These are phyloP conservation scores for Caenorhabditis plicata DNA, from an alignment of 2,888 invertebrate genomes.

Conservation along the genomic window DNA sequence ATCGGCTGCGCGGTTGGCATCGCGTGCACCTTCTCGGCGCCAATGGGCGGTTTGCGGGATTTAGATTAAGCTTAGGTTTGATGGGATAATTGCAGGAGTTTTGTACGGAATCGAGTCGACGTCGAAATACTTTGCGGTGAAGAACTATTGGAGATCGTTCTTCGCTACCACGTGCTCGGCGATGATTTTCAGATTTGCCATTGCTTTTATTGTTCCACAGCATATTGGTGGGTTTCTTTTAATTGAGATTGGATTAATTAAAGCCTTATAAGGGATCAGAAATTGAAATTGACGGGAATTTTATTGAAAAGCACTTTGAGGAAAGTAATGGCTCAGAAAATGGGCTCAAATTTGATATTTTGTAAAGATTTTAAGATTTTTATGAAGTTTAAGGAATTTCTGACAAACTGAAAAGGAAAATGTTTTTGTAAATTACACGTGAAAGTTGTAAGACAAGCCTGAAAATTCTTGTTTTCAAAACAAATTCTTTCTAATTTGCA, in stretches of 20 bases:
- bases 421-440: no score
- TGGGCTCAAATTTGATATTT: no score
- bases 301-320: no score
- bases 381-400: no score
- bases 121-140: slow-evolving; percentile 93
- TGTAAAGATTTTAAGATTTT: no score
- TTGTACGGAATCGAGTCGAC: slow-evolving; percentile 98
- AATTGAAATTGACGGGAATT: no score
- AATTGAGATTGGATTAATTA: neutral
- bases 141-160: slow-evolving; percentile 85
- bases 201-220: slow-evolving; percentile 79
- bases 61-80: no score
- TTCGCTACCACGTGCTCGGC: slow-evolving; percentile 56
- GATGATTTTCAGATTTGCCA: slow-evolving; percentile 84
- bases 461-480: no score
- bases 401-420: no score
- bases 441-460: no score
- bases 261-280: neutral
- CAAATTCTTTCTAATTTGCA: no score
- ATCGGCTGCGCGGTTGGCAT: slow-evolving; percentile 96
- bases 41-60: slow-evolving; percentile 79
- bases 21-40: slow-evolving; percentile 89
- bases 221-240: slow-evolving; percentile 31
- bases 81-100: slow-evolving; percentile 32
- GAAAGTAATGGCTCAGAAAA: no score